phyloP scores from a whole-genome alignment of 2,113 vertebrate genomes.

The Tursiops truncatus region DNA sequence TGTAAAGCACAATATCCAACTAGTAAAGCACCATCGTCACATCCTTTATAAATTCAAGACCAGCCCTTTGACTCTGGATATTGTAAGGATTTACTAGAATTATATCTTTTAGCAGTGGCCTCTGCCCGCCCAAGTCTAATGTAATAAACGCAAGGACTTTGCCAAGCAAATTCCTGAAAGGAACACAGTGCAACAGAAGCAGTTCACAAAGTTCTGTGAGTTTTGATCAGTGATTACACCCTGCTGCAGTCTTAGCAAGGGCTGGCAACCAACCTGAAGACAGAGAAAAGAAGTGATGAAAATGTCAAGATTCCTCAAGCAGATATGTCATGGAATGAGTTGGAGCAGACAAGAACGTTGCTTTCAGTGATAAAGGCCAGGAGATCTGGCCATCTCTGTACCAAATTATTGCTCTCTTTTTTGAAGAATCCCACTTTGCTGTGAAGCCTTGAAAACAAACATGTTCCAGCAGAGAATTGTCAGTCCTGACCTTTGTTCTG shows the following conservation, averaged over 20 bases:
- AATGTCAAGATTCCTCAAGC: slow-evolving; percentile 55
- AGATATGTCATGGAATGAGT: slow-evolving; percentile 31
- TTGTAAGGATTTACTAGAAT: slow-evolving; percentile 51
- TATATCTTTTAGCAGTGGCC: slow-evolving; percentile 11
- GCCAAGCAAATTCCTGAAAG: slow-evolving; percentile 70
- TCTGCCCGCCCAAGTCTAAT: slow-evolving; percentile 25
- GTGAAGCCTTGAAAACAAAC: slow-evolving; percentile 44
- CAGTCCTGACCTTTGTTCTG: slow-evolving; percentile 17
- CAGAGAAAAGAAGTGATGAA: slow-evolving; percentile 1
- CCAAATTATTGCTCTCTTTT: background rate
- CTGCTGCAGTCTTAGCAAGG: background rate
- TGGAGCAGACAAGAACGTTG: background rate
- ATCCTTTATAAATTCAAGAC: slow-evolving; percentile 34
- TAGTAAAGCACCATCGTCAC: background rate
- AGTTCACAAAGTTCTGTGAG: slow-evolving; percentile 26
- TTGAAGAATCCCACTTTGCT: slow-evolving; percentile 32
- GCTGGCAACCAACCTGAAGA: slow-evolving; percentile 45
- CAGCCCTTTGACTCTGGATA: background rate
- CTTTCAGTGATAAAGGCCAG: slow-evolving; percentile 45
- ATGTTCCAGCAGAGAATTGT: slow-evolving; percentile 32
- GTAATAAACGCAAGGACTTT: slow-evolving; percentile 6
- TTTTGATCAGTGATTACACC: slow-evolving; percentile 8
- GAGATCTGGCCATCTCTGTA: background rate
- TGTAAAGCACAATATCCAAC: background rate
- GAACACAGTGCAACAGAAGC: slow-evolving; percentile 66